A percentile compares a stretch with the other conserved stretches of the same genome.
These are phyloP conservation scores for Noctua fimbriata DNA, from an alignment of 2,888 invertebrate species.

Conservation along the genomic window DNA sequence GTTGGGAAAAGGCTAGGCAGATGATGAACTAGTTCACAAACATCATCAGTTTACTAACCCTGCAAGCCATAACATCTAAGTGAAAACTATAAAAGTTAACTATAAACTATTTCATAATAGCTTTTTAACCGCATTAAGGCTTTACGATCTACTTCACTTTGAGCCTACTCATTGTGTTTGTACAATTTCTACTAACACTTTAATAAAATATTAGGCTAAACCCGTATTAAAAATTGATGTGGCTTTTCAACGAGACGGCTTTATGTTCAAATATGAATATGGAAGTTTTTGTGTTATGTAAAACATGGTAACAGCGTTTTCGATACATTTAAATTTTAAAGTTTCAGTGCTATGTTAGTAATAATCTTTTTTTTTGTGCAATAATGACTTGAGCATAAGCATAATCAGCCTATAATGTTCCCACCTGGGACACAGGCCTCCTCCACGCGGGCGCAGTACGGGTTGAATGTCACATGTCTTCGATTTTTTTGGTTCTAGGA, in stretches of 20 bases:
- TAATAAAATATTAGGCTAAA: slow-evolving; percentile 56
- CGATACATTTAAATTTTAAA: background rate
- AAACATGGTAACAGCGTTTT: background rate
- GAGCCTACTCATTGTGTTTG: slow-evolving; percentile 29
- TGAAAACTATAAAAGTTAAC: slow-evolving; percentile 55
- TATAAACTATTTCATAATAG: slow-evolving; percentile 55
- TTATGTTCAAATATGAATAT: slow-evolving; percentile 22
- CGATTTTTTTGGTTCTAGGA: too few relatives aligned
- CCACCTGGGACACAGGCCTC: too few relatives aligned
- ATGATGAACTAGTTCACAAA: slow-evolving; percentile 1
- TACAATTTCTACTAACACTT: slow-evolving; percentile 48
- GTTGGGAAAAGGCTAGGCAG: too few relatives aligned
- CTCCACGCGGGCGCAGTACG: too few relatives aligned
- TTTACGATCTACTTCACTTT: slow-evolving; percentile 56
- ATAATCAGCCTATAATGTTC: too few relatives aligned
- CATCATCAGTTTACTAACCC: slow-evolving; percentile 21
- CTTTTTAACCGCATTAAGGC: slow-evolving; percentile 55
- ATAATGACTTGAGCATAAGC: background rate
- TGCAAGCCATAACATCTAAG: slow-evolving; percentile 38
- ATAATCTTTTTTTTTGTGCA: background rate
- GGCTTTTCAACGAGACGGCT: slow-evolving; percentile 31
- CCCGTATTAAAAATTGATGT: slow-evolving; percentile 56
- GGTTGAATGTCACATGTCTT: too few relatives aligned
- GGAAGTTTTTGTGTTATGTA: slow-evolving; percentile 4
- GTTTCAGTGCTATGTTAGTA: background rate